Evolutionary conservation across 2,113 vertebrate genomes (phyloP), one percentile per base, ranked within the genome.

Genomic region (Halichoeres trimaculatus): DNA sequence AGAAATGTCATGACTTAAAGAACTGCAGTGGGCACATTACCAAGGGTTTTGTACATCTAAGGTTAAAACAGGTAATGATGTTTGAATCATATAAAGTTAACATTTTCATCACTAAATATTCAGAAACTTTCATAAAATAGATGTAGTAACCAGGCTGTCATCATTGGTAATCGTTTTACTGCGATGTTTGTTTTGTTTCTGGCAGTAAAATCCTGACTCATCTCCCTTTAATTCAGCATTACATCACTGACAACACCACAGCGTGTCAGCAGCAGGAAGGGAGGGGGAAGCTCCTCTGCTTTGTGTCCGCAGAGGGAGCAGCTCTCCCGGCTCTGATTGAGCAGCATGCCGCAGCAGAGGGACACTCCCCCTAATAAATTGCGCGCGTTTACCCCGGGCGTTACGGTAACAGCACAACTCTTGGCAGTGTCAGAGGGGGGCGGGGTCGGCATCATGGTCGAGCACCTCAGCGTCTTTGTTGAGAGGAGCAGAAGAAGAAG

Each of bases 291-390:
- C 2, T 3, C 16, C 13, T 10, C 45, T 3, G 10, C 61, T 70
- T 40, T 23, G 76, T 54, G 57, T 74, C 57, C 36, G 64, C 47
- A 30, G 68, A 65, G 54, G 19, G 24, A 24, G 24, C 45, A 5
- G 1, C 17, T 35, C 8, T 14, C 55, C 20, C 10, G 19, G 8
- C 40, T 59, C 43, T 66, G 50, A 50, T 48, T 60, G 57, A 59
- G 63, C 55, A 48, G 75, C 73, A 34, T 82, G 84, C 73, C 58
- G 76, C 81, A 79, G 81, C 51, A 23, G 13, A 68, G 83, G 11
- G 53, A 81, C 79, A 86, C 81, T 16, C 81, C 86, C 80, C 83
- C 76, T 68, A 41, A 85, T 75, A 43, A 23, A 10, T 0, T 0
- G 1, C 55, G 83, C 83, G 59, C 55, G 0, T 62, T 10, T 58